Evolutionary conservation across 1,140 invertebrate species (phyloP), one percentile per base, ranked within the genome.

Genomic region (Neodiprion lecontei): DNA sequence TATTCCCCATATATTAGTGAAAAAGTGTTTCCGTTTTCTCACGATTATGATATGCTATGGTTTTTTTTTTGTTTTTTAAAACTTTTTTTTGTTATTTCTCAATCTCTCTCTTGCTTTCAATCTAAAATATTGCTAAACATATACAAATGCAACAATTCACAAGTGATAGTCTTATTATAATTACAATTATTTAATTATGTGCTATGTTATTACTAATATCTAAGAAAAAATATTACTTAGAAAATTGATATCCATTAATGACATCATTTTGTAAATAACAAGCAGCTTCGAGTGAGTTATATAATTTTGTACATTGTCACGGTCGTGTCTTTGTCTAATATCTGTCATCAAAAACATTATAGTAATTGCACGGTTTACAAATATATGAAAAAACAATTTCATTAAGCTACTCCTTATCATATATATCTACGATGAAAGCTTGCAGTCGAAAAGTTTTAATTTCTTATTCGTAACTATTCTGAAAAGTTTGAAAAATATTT

Each of bases 301-400:
- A 82, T 78, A 86, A 79, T 83, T 86, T 87, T 86, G 85, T 87
- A 87, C 86, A 87, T 85, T 78, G 65, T 82, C 75, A 78, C 77
- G 74, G 28, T 40, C 28, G 28, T 40, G 28, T 40, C 1, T 82
- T 80, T 70, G 79, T 84, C 83, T 84, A 81, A 74, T 84, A 81
- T 80, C 74, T 14, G 28, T 40, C 78, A 67, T 81, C 70, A 76
- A 69, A 70, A 78, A 73, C 76, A 74, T 48, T 73, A 80, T 77
- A 80, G 84, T 79, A 81, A 88, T 88, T 88, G 87, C 86, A 88
- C 87, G 84, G 83, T 85, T 86, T 80, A 84, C 83, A 84, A 84
- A 84, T 83, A 86, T 79, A 84, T 83, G 79, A 79, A 80, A 69
- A 69, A 50, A 69, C 68, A 72, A 40, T 3, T 40, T 40, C 28